Conservation (phyloP, 2,113 vertebrate genomes). For the Mirounga angustirostris region DNA sequence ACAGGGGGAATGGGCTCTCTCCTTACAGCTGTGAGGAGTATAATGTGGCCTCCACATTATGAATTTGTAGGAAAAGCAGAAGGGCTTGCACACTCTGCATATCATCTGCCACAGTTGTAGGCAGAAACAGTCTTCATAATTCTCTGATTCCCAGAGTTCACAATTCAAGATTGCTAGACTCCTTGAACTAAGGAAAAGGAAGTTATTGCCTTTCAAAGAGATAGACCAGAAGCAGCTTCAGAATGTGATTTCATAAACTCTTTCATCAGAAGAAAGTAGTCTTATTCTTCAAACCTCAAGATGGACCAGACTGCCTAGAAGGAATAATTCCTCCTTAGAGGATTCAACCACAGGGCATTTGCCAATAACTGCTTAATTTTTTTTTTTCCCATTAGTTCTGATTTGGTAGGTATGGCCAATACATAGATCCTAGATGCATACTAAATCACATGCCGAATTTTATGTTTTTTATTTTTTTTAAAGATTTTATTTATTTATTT, state of each 20-base stretch:
- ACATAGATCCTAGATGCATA: conserved; percentile 95
- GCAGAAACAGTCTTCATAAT: not conserved
- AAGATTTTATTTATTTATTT: no score
- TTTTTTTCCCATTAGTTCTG: conserved; percentile 89
- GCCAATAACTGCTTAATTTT: conserved; percentile 83
- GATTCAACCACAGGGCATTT: conserved; percentile 88
- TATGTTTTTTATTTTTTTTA: not conserved
- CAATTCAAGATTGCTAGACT: not conserved
- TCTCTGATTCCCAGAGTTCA: not conserved
- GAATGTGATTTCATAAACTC: conserved; percentile 93
- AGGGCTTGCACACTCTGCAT: not conserved
- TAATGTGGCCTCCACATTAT: not conserved
- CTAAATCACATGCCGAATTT: conserved; percentile 93
- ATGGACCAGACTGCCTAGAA: conserved; percentile 89
- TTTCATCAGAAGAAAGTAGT: conserved; percentile 89
- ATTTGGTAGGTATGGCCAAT: conserved; percentile 91
- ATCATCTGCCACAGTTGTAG: not conserved
- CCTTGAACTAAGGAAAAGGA: not conserved
- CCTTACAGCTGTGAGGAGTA: not conserved
- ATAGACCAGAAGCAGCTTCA: conserved; percentile 89
- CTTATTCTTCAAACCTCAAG: conserved; percentile 86
- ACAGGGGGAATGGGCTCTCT: not conserved
- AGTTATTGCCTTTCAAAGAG: conserved; percentile 80
- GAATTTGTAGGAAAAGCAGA: not conserved
- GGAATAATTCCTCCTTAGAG: conserved; percentile 91